Evolutionary conservation across 2,113 vertebrate species (phyloP).

Genomic region (Rhipidura dahli): DNA sequence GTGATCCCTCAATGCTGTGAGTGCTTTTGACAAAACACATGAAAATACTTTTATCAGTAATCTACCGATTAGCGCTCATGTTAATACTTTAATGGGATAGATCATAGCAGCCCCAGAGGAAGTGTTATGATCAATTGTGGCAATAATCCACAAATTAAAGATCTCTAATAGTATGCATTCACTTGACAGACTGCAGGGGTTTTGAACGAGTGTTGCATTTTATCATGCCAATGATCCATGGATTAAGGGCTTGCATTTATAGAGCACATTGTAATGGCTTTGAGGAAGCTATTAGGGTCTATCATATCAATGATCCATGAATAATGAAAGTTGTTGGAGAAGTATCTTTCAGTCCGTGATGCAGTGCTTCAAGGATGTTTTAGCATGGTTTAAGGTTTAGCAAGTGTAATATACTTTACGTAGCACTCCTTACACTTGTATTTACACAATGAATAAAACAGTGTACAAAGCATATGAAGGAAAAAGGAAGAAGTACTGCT

Average conservation of each 20-base stretch:
- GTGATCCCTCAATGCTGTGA: neutral
- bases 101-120: neutral
- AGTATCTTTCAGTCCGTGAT: neutral
- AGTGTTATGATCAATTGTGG: constrained; percentile 21
- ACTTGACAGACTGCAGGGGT: neutral
- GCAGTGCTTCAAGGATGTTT: neutral
- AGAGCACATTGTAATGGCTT: neutral
- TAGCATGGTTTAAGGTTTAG: neutral
- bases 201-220: constrained; percentile 7
- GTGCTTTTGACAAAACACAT: neutral
- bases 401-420: neutral
- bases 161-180: neutral
- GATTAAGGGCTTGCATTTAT: constrained; percentile 21
- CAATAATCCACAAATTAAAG: constrained; percentile 24
- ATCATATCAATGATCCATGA: constrained; percentile 19
- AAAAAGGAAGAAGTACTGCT: neutral
- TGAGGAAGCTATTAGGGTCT: neutral
- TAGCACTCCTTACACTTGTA: neutral
- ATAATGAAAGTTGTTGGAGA: neutral
- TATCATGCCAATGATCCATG: constrained; percentile 21
- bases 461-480: neutral
- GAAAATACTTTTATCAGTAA: neutral
- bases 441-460: neutral
- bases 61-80: neutral
- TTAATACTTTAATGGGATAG: neutral